Percentiles rank a stretch among this genome's conserved stretches.
These are phyloP conservation scores for Oncorhynchus kisutch DNA, from an alignment of 2,113 vertebrate species.

Conservation along the genomic window DNA sequence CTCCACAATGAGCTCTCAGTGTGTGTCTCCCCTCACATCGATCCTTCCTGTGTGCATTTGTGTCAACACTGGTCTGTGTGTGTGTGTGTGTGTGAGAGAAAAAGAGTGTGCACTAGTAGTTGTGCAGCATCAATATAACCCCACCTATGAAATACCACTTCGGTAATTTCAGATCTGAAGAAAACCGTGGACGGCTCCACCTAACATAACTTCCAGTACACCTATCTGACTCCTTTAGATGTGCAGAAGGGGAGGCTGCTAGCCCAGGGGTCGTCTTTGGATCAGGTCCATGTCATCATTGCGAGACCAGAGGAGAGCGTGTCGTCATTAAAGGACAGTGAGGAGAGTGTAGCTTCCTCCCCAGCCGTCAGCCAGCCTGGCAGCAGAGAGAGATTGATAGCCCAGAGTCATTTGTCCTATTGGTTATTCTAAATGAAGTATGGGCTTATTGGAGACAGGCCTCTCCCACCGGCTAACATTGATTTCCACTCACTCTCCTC, in stretches of 20 bases:
- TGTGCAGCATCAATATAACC: not conserved
- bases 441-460: slow-evolving; percentile 58
- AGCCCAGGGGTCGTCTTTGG: too few species aligned
- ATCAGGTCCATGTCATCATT: not conserved
- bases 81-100: too few species aligned
- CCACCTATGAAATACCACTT: not conserved
- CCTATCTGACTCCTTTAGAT: too few species aligned
- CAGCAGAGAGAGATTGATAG: slow-evolving; percentile 66
- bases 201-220: too few species aligned
- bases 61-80: not conserved
- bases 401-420: slow-evolving; percentile 59
- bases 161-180: too few species aligned
- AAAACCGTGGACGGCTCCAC: too few species aligned
- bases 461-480: slow-evolving; percentile 60
- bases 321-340: slow-evolving; percentile 28
- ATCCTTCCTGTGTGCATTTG: slow-evolving; percentile 27
- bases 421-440: slow-evolving; percentile 72
- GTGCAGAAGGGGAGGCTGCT: too few species aligned
- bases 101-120: too few species aligned
- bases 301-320: not conserved
- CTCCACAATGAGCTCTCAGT: slow-evolving; percentile 60
- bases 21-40: slow-evolving; percentile 56
- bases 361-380: slow-evolving; percentile 28
- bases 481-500: slow-evolving; percentile 68
- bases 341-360: slow-evolving; percentile 34